A percentile compares a stretch with the other conserved stretches of the same genome.
Evolutionary conservation across 2,888 invertebrate species (phyloP).

Genomic region (Pharmacophagus antenor): DNA sequence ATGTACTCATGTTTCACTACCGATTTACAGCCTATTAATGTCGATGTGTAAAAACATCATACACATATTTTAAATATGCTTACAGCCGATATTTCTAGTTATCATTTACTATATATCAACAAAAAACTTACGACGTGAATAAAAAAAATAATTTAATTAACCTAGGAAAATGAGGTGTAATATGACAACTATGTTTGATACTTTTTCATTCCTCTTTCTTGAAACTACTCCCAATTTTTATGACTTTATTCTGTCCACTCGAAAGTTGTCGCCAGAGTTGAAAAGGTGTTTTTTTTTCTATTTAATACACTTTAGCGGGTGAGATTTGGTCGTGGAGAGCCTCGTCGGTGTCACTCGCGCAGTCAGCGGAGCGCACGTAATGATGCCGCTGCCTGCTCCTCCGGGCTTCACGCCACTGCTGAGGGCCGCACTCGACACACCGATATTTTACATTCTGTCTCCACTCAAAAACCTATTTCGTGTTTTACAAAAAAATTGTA

Average conservation of each 20-base stretch:
- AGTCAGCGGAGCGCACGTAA: constrained; percentile 69
- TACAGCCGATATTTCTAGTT: too few relatives aligned
- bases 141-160: too few relatives aligned
- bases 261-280: constrained; percentile 58
- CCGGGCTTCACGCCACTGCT: constrained; percentile 39
- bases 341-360: constrained; percentile 68
- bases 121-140: too few relatives aligned
- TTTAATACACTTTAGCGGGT: constrained; percentile 64
- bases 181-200: background rate
- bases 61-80: background rate
- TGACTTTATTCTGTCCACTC: constrained; percentile 50
- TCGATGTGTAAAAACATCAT: too few relatives aligned
- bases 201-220: constrained; percentile 29
- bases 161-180: background rate
- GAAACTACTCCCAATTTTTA: constrained; percentile 45
- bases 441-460: constrained; percentile 38
- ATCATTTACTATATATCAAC: too few relatives aligned
- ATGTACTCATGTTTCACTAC: too few relatives aligned
- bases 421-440: constrained; percentile 41
- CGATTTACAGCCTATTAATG: too few relatives aligned
- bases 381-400: constrained; percentile 58
- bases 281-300: constrained; percentile 62
- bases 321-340: constrained; percentile 64
- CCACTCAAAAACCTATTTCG: constrained; percentile 29
- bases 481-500: constrained; percentile 26